phyloP scores from a whole-genome alignment of 1,140 invertebrate species.

The Magallana gigas region DNA sequence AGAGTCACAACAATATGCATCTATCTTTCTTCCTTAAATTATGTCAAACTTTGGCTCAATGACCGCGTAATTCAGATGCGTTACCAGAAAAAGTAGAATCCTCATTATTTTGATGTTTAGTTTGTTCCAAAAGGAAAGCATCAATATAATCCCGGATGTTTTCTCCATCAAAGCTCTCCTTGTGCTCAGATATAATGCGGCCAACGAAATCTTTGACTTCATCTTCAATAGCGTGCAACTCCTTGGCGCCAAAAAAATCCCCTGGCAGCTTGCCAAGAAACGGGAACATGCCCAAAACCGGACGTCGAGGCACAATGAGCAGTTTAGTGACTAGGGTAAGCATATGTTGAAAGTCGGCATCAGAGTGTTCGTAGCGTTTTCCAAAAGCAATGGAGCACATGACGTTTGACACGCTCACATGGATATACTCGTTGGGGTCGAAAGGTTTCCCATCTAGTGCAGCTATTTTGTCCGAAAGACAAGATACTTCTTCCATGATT shows the following conservation, averaged over 20 bases:
- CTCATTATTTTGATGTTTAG: neutral
- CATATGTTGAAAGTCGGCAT: neutral
- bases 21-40: too few relatives aligned
- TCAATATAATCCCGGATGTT: conserved; percentile 46
- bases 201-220: neutral
- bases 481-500: conserved; percentile 81
- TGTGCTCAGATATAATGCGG: conserved; percentile 27
- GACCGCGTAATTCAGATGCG: neutral
- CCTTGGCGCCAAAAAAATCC: conserved; percentile 40
- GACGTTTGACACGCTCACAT: conserved; percentile 90
- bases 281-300: conserved; percentile 4
- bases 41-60: too few relatives aligned
- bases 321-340: neutral
- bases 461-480: conserved; percentile 41
- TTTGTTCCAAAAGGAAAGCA: conserved; percentile 23
- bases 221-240: neutral
- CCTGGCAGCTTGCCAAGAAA: conserved; percentile 38
- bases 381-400: conserved; percentile 95
- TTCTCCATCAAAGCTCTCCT: conserved; percentile 39
- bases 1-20: too few relatives aligned
- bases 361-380: conserved; percentile 84
- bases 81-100: conserved; percentile 30
- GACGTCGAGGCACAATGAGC: neutral
- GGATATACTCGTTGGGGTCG: conserved; percentile 32
- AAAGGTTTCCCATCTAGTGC: conserved; percentile 26